Evolutionary conservation across 2,113 vertebrate species (phyloP).

Genomic region (Amblyopsis rosae): DNA sequence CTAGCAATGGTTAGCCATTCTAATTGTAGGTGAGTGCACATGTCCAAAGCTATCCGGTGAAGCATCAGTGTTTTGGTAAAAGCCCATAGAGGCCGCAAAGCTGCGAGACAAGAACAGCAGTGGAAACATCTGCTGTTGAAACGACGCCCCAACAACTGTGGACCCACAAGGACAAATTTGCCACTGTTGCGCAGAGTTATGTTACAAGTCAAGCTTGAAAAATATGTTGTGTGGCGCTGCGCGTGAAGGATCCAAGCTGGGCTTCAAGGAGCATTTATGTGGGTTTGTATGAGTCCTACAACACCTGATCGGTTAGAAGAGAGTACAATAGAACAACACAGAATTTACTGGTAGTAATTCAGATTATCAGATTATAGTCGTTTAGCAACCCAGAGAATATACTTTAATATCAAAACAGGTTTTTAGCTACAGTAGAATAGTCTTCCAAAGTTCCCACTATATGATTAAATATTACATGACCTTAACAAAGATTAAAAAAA

Average conservation of each 20-base stretch:
- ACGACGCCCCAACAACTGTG: conserved; percentile 23
- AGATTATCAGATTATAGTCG: too few relatives aligned
- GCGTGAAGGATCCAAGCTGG: not conserved
- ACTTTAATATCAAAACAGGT: too few relatives aligned
- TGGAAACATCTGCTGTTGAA: conserved; percentile 39
- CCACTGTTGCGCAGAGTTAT: conserved; percentile 16
- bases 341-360: too few relatives aligned
- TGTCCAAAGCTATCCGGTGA: conserved; percentile 32
- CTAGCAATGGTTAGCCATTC: conserved; percentile 19
- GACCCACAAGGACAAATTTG: conserved; percentile 14
- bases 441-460: too few relatives aligned
- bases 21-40: conserved; percentile 39
- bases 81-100: conserved; percentile 3
- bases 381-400: too few relatives aligned
- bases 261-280: not conserved
- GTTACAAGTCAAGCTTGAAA: conserved; percentile 36
- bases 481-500: too few relatives aligned
- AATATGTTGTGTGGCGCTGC: conserved; percentile 6
- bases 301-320: too few relatives aligned
- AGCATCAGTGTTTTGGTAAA: conserved; percentile 2
- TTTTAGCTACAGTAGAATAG: too few relatives aligned
- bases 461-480: too few relatives aligned
- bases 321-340: too few relatives aligned
- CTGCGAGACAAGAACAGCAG: conserved; percentile 36
- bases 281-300: not conserved